These are phyloP conservation scores for Bicyclus anynana DNA, from an alignment of 1,140 invertebrate species.

Conservation along the genomic window DNA sequence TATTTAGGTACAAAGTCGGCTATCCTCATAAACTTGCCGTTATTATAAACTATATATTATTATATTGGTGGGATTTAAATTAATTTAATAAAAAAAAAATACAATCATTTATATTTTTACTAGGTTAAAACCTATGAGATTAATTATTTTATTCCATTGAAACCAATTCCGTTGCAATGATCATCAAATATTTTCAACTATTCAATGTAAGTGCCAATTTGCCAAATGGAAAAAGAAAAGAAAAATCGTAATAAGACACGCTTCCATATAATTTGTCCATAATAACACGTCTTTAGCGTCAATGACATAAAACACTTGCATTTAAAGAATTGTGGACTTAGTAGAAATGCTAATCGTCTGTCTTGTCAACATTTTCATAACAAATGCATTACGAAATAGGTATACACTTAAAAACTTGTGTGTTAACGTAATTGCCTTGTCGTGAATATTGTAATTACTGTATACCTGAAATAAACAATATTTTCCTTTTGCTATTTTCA, in stretches of 20 bases:
- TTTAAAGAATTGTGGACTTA: conserved; percentile 23
- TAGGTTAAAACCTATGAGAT: no score
- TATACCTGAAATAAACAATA: no score
- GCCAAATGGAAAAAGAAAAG: conserved; percentile 21
- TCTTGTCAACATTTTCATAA: conserved; percentile 37
- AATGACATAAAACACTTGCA: conserved; percentile 22
- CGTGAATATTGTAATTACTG: not conserved
- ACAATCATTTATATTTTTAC: no score
- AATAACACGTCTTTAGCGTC: conserved; percentile 23
- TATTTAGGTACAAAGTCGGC: no score
- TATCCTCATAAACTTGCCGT: no score
- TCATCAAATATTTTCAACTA: conserved; percentile 2
- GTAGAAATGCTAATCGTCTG: conserved; percentile 23
- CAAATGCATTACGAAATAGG: not conserved
- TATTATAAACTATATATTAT: no score
- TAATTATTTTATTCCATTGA: no score
- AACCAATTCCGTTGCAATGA: not conserved
- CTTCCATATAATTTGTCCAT: conserved; percentile 18
- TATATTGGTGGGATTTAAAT: no score
- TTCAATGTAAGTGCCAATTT: conserved; percentile 16
- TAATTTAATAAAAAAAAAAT: no score
- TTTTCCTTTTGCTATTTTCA: no score
- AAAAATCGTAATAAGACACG: not conserved
- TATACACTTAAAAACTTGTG: no score
- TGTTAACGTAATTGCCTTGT: no score